Percentiles rank a stretch among this genome's conserved stretches.
Conservation (phyloP, 2,888 invertebrate species). For the Bombylius discolor region DNA sequence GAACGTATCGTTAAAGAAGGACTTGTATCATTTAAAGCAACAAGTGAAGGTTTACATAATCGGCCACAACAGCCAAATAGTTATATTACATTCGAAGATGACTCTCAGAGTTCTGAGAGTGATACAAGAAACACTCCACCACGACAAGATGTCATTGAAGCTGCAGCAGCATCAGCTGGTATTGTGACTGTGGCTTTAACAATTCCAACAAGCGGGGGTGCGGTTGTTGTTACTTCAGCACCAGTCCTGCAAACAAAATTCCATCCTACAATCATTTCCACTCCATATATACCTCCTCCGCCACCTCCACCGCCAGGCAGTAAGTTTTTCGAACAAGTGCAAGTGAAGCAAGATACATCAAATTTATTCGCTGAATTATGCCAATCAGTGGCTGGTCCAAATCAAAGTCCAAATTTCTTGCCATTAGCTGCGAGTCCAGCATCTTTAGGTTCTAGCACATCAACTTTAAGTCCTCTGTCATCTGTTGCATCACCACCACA, state of each 20-base stretch:
- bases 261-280: slow-evolving; percentile 22
- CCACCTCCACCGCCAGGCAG: slow-evolving; percentile 18
- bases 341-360: slow-evolving; percentile 33
- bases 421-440: slow-evolving; percentile 39
- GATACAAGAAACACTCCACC: slow-evolving; percentile 41
- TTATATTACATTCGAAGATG: slow-evolving; percentile 80
- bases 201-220: slow-evolving; percentile 43
- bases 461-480: slow-evolving; percentile 53
- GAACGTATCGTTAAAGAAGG: slow-evolving; percentile 93
- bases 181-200: slow-evolving; percentile 54
- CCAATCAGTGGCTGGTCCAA: slow-evolving; percentile 40
- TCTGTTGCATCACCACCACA: slow-evolving; percentile 50
- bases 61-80: slow-evolving; percentile 75
- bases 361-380: slow-evolving; percentile 47
- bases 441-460: slow-evolving; percentile 48
- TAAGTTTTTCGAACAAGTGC: slow-evolving; percentile 15
- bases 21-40: slow-evolving; percentile 80
- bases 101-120: slow-evolving; percentile 69
- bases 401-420: slow-evolving; percentile 36
- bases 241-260: slow-evolving; percentile 36
- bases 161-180: slow-evolving; percentile 51
- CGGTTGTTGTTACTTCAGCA: slow-evolving; percentile 40
- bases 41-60: slow-evolving; percentile 76
- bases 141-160: slow-evolving; percentile 44
- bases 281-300: slow-evolving; percentile 18